phyloP scores from a whole-genome alignment of 2,888 invertebrate genomes.

The Stenichneumon culpator region DNA sequence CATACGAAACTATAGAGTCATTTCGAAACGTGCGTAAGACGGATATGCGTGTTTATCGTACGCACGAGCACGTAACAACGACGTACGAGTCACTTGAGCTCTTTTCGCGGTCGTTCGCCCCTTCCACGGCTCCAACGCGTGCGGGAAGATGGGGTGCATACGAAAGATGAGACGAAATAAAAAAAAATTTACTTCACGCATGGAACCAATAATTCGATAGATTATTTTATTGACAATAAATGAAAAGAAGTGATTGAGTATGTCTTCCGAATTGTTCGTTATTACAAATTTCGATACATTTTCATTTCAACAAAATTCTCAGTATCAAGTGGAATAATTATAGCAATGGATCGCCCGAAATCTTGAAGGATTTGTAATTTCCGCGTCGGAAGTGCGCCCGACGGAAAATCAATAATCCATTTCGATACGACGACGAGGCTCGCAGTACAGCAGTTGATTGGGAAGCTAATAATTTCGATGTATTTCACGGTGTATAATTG shows the following conservation, averaged over 20 bases:
- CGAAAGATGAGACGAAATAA: background rate
- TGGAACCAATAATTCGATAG: background rate
- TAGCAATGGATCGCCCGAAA: background rate
- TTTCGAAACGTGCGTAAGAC: constrained; percentile 33
- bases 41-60: constrained; percentile 19
- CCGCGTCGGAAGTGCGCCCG: constrained; percentile 10
- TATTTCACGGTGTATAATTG: background rate
- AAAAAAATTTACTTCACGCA: background rate
- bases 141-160: background rate
- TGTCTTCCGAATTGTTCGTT: background rate
- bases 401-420: constrained; percentile 15
- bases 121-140: background rate
- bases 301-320: background rate
- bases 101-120: constrained; percentile 8
- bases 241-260: background rate
- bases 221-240: background rate
- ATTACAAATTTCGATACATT: background rate
- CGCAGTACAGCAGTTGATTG: background rate
- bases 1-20: constrained; percentile 9
- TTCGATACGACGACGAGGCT: constrained; percentile 35
- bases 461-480: background rate
- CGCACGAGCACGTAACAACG: constrained; percentile 29
- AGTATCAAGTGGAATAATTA: background rate
- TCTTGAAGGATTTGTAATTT: constrained; percentile 9
- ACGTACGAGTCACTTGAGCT: background rate